Conservation (phyloP, 2,113 vertebrate species). For the Octodon degus region DNA sequence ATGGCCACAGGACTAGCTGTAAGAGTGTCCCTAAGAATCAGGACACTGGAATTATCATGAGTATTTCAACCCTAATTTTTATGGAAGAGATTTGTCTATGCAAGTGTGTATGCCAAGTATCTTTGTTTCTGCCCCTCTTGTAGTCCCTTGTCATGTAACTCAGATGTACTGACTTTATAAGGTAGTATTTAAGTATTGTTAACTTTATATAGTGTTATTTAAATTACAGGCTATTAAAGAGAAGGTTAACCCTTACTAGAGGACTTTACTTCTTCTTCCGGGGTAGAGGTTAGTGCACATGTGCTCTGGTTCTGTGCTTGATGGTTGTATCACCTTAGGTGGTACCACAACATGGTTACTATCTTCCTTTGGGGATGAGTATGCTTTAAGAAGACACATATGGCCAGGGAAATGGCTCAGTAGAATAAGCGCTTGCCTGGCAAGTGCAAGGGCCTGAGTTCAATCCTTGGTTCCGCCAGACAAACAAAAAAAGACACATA, state of each 20-base stretch:
- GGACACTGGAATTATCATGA: neutral
- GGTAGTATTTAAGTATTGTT: neutral
- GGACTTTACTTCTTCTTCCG: neutral
- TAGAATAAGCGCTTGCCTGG: too few relatives aligned
- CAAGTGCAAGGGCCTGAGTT: too few relatives aligned
- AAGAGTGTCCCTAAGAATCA: neutral
- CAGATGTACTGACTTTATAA: neutral
- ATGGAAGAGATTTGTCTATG: neutral
- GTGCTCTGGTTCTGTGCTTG: neutral
- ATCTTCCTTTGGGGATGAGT: neutral
- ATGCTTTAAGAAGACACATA: neutral
- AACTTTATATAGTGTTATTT: neutral
- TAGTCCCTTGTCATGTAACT: neutral
- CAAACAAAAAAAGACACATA: neutral
- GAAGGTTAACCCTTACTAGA: neutral
- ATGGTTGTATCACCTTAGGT: neutral
- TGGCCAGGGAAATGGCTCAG: too few relatives aligned
- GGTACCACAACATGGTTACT: neutral
- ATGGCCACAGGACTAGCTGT: neutral
- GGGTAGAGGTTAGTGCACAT: neutral
- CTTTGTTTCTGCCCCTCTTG: neutral
- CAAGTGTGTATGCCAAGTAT: neutral
- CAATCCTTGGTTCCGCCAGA: too few relatives aligned
- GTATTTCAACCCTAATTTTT: neutral
- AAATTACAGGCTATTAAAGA: neutral